Base-by-base conservation (phyloP, 2,888 invertebrate species). In the Callinectes sapidus region DNA sequence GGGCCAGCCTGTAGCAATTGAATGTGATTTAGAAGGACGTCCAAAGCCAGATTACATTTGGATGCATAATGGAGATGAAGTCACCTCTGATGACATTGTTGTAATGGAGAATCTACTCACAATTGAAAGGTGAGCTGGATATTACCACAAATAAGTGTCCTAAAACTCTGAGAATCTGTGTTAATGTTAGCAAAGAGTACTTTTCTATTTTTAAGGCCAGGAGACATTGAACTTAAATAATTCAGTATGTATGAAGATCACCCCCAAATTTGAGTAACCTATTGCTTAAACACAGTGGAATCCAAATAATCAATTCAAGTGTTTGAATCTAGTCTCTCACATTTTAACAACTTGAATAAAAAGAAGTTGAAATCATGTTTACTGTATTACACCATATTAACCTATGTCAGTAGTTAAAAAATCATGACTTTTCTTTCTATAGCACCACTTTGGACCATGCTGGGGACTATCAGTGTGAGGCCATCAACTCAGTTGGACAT, bases 401-500 rank as follows among this genome's bases (percentile, higher is more conserved):
- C 0, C 10, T 5, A 48, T 48, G 48, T 48, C 48, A 48, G 6
- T 48, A 71, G 10, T 71, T 23, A 13, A 28, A 55, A 71, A 28
- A 71, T 5, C 3, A 23, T 61, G 23, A 23, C 28, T 42, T 18
- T 48, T 48, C 35, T 42, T 48, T 16, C 39, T 86, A 16, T 39
- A 93, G 93, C 54, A 91, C 77, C 8, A 35, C 39, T 5, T 87
- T 87, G 42, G 90, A 87, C 23, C 86, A 92, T 66, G 91, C 91
- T n/a, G 93, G 91, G 28, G 35, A 77, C 77, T 93, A 93, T 55
- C 66, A 90, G 89, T 93, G 93, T 90, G 89, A 77, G 14, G 93
- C 77, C 16, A 77, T 77, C 8, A 93, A 93, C 77, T 85, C 87
- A 16, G 93, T 93, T 16, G 93, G 93, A 13, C 54, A 66, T 28